Evolutionary conservation across 2,797 vertebrate species (phyloP).

Genomic region (Acanthornis magna): DNA sequence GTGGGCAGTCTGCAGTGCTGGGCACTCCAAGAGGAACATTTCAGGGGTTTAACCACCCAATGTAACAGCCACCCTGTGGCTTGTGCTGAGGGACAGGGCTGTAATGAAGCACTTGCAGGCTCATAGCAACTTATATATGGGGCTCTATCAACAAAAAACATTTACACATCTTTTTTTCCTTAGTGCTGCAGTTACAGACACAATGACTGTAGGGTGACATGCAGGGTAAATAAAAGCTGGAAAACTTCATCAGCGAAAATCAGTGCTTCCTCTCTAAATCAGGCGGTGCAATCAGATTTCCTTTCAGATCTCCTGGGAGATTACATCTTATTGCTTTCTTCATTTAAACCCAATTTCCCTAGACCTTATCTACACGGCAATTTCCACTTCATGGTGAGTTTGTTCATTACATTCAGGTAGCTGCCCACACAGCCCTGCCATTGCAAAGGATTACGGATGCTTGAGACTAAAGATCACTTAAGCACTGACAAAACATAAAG

Average conservation of each 20-base stretch:
- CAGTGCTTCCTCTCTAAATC: not conserved
- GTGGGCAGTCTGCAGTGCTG: not conserved
- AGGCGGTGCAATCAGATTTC: not conserved
- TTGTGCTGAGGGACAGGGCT: not conserved
- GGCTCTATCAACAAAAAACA: not conserved
- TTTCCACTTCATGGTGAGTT: conserved; percentile 29
- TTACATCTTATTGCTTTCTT: not conserved
- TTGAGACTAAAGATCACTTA: not conserved
- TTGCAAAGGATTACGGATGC: not conserved
- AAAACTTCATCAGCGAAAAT: not conserved
- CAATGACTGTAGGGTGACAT: not conserved
- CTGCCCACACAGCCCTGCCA: not conserved
- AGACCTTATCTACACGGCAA: not conserved
- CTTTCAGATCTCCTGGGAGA: not conserved
- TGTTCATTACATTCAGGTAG: not conserved
- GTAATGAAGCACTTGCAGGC: not conserved
- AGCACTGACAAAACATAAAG: not conserved
- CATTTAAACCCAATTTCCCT: conserved; percentile 5
- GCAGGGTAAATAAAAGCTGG: not conserved
- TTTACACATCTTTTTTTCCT: not conserved
- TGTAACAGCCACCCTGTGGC: not conserved
- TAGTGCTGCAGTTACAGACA: not conserved
- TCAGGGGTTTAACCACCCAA: not conserved
- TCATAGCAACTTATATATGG: not conserved
- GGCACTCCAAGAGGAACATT: not conserved